phyloP scores from a whole-genome alignment of 2,797 vertebrate species.

The Neosilurus mollespiculum region DNA sequence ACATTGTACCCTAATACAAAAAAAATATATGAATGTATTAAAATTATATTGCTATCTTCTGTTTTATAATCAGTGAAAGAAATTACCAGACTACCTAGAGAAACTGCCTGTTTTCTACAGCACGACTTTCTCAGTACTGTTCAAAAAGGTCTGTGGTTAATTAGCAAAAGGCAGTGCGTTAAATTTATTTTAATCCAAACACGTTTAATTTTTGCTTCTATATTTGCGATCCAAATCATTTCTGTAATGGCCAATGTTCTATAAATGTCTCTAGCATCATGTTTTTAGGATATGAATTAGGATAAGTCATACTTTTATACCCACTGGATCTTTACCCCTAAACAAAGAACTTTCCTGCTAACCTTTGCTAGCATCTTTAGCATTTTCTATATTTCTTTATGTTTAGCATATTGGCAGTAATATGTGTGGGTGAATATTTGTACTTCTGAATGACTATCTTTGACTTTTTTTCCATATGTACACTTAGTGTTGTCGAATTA shows the following conservation, averaged over 20 bases:
- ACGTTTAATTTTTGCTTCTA: neutral
- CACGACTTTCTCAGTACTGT: neutral
- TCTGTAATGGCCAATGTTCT: neutral
- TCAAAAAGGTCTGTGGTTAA: neutral
- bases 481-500: no score
- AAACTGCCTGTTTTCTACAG: neutral
- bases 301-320: neutral
- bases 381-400: neutral
- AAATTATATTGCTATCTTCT: neutral
- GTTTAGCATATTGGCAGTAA: neutral
- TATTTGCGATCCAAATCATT: neutral
- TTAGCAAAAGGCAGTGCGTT: neutral
- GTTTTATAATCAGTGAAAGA: neutral
- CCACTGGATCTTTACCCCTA: neutral
- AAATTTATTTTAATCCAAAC: neutral
- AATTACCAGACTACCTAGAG: neutral
- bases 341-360: neutral
- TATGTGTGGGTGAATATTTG: neutral
- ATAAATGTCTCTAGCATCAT: neutral
- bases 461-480: no score
- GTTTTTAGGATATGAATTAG: neutral
- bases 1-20: neutral
- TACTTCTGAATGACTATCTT: neutral
- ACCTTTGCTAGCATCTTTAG: neutral
- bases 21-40: neutral